phyloP scores from a whole-genome alignment of 2,113 vertebrate species.

The Pavo muticus region DNA sequence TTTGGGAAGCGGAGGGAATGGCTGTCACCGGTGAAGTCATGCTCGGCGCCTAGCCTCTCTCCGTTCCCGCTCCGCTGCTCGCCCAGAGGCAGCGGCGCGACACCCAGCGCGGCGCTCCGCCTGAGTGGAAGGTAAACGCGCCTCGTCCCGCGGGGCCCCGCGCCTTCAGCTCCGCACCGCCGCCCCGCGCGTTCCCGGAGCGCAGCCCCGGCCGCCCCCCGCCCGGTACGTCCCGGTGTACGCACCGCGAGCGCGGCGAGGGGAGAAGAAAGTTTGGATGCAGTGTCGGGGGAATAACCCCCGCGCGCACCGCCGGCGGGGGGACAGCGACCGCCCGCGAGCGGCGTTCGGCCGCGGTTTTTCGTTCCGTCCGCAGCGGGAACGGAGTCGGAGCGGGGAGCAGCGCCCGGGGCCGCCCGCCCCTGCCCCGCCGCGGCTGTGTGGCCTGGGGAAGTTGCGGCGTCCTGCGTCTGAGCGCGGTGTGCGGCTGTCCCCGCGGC shows the following conservation, averaged over 20 bases:
- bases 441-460: too few relatives aligned
- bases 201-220: slow-evolving; percentile 44
- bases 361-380: too few relatives aligned
- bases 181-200: not conserved
- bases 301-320: not conserved
- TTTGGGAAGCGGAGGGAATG: slow-evolving; percentile 80
- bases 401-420: too few relatives aligned
- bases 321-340: too few relatives aligned
- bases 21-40: slow-evolving; percentile 88
- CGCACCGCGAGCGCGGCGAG: not conserved
- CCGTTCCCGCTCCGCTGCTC: too few relatives aligned
- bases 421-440: too few relatives aligned
- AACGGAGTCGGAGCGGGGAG: too few relatives aligned
- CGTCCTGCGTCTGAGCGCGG: too few relatives aligned
- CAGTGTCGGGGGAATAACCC: not conserved
- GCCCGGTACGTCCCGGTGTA: not conserved
- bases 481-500: too few relatives aligned
- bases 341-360: too few relatives aligned
- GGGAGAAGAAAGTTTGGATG: slow-evolving; percentile 66
- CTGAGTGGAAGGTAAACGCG: slow-evolving; percentile 63
- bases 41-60: slow-evolving; percentile 81
- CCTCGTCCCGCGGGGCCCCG: slow-evolving; percentile 35
- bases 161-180: too few relatives aligned
- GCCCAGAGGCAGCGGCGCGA: not conserved
- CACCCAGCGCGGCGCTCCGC: slow-evolving; percentile 58